Conservation (phyloP, 2,888 invertebrate genomes). For the Campoplex capitator region DNA sequence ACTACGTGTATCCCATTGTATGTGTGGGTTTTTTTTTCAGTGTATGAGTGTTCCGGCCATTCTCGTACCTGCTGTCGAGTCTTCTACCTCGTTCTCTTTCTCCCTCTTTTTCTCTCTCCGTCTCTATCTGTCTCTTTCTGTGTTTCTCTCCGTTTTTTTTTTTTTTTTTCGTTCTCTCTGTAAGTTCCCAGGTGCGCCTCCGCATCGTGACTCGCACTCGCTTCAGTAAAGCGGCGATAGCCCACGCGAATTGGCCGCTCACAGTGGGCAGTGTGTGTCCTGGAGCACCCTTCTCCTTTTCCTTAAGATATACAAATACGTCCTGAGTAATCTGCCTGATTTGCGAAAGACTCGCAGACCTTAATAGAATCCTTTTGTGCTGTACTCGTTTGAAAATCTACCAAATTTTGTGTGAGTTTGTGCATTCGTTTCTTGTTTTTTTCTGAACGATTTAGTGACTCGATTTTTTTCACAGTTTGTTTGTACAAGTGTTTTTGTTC, state of each 20-base stretch:
- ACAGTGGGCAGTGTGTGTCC: constrained; percentile 59
- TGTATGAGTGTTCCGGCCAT: constrained; percentile 63
- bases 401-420: not conserved
- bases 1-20: constrained; percentile 49
- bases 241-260: constrained; percentile 70
- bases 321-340: constrained; percentile 46
- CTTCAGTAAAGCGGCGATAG: constrained; percentile 75
- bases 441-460: not conserved
- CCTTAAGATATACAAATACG: constrained; percentile 44
- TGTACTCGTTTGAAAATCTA: not conserved
- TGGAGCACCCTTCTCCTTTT: constrained; percentile 23
- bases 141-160: not conserved
- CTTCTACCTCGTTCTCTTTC: constrained; percentile 10
- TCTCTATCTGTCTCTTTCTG: constrained; percentile 21
- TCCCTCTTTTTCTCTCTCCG: constrained; percentile 11
- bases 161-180: constrained; percentile 29
- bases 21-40: constrained; percentile 23
- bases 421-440: not conserved
- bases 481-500: not conserved
- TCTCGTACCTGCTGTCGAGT: constrained; percentile 60
- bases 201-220: constrained; percentile 72
- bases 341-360: constrained; percentile 17
- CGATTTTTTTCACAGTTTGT: not conserved
- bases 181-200: constrained; percentile 77
- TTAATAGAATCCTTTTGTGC: not conserved